Conservation (phyloP, 2,888 invertebrate genomes). For the Sarcophaga rosellei region DNA sequence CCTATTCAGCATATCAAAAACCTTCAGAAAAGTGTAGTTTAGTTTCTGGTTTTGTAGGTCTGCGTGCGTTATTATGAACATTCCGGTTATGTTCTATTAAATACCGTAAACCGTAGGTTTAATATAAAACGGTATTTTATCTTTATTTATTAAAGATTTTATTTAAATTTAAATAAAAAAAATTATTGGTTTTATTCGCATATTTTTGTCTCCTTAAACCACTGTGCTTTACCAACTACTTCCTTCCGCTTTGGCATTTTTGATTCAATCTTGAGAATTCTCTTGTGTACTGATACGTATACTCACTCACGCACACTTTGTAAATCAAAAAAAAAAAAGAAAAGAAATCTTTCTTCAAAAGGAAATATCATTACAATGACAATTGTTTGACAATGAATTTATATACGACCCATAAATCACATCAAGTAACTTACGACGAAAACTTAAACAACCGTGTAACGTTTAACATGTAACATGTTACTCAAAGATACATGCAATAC, state of each 20-base stretch:
- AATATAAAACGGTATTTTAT: too few relatives aligned
- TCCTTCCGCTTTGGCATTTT: conserved; percentile 39
- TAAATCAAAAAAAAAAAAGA: too few relatives aligned
- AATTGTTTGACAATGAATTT: conserved; percentile 63
- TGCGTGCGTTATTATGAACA: too few relatives aligned
- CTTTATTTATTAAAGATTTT: neutral
- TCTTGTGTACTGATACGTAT: neutral
- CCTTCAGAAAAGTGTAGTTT: too few relatives aligned
- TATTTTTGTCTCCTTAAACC: neutral
- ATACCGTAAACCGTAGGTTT: too few relatives aligned
- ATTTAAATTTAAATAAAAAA: neutral
- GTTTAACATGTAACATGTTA: conserved; percentile 5
- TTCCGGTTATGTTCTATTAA: too few relatives aligned
- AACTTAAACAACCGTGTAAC: conserved; percentile 27
- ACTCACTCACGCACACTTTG: neutral
- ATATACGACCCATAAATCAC: conserved; percentile 60
- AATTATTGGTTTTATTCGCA: neutral
- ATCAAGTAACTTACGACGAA: conserved; percentile 40
- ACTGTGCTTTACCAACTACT: conserved; percentile 29
- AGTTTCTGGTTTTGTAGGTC: too few relatives aligned
- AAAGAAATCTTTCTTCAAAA: neutral
- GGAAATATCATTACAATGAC: conserved; percentile 61
- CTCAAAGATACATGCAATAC: neutral
- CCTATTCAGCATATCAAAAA: too few relatives aligned
- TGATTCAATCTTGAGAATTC: conserved; percentile 20